Evolutionary conservation across 1,140 invertebrate genomes (phyloP), one percentile per base, ranked within the genome.

Genomic region (Neodiprion lecontei): DNA sequence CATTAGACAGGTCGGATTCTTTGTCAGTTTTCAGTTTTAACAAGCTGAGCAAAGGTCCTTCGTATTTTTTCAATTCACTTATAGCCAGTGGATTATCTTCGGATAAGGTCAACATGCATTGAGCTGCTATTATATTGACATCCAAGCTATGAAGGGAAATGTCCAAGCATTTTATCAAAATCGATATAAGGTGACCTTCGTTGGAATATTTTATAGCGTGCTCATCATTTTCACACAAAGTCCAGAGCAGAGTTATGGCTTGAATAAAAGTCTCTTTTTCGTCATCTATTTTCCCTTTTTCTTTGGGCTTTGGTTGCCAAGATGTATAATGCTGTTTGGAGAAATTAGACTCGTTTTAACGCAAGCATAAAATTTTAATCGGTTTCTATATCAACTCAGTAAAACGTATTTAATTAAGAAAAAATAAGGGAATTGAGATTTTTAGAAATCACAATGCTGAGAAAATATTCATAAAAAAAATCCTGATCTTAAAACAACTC

Each of bases 261-360:
- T 95, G 92, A 61, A 92, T 81, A 83, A 94, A 93, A 69, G 92
- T 93, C 79, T 94, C 92, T 70, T 88, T 89, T 79, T 91, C 89
- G 76, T 93, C 88, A 77, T 91, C 89, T 28, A 84, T 72, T 78
- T 89, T 91, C 75, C 82, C 83, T 76, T 88, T 88, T 66, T 82
- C 78, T 74, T 79, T 86, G 14, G 74, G 21, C 49, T 84, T 83
- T 69, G 82, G 82, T 14, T 78, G 75, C 85, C 85, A 86, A 8
- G 80, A 69, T 12, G 10, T 74, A 73, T 83, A 84, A 76, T 84
- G 70, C 84, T 86, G 74, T 14, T 73, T 77, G 47, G 17, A 74
- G 40, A 72, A 65, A 69, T 47, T 73, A 74, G 72, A 47, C 71
- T 70, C 72, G 50, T 77, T 70, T 40, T 40, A 4, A 40, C 23